Base-by-base conservation (phyloP, 2,797 vertebrate genomes). In the Silurus aristotelis region DNA sequence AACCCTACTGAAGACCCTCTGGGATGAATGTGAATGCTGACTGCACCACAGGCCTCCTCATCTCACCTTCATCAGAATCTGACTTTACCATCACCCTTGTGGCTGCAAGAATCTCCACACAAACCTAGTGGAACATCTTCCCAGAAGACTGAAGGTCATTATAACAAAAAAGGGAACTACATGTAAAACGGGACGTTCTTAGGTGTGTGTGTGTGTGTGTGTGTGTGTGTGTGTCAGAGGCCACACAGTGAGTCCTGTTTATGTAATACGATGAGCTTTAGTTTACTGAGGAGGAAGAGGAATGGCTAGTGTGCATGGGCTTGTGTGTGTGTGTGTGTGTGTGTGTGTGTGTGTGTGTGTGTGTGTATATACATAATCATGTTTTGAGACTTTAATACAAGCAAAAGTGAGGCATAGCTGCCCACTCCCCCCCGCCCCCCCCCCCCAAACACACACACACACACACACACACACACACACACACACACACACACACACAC, bases 271-370 rank as follows among this genome's bases (percentile, higher is more conserved):
- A 31, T 31, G 14, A 27, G 52, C 73, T 76, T 76, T 58, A 58
- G 15, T 58, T 20, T 76, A 55, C 66, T 20, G 83, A 80, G 63
- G 38, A 80, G 66, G 66, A 84, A 43, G 73, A 84, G n/a, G 20
- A 68, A 80, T 80, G 55, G 20, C 60, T 70, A 31, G 38, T 83
- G 72, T 55, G 48, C n/a, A 46, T 55, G 48, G 52, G 22, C 52
- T 43, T 75, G 72, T 76, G 52, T 76, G 73, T 31, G 73, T 17
- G 48, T 52, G 71, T 56, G 73, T 58, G 73, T 76, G 48, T 68
- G n/a, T 61, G 61, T 22, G n/a, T 63, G 61, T 63, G 25, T 77
- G 15, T 15, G n/a, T 19, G 55, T 72, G 48, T 48, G 5, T 48
- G 25, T 72, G 3, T 52, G 3, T 52, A 10, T 38, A 38, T 38